Base-by-base conservation (phyloP, 2,797 vertebrate genomes). In the Hemibagrus guttatus region DNA sequence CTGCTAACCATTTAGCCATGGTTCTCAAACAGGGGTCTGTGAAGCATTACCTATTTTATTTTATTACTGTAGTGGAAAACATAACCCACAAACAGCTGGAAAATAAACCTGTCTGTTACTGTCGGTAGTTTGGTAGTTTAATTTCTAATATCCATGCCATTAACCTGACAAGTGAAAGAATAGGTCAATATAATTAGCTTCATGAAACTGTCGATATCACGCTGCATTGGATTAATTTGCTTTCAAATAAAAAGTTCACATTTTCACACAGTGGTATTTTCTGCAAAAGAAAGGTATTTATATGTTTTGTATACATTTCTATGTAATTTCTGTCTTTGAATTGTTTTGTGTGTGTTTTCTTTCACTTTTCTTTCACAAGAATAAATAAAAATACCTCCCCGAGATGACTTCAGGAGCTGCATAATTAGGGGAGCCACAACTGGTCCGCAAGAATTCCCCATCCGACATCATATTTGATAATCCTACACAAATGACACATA, bases 401-500 rank as follows among this genome's bases (percentile, higher is more conserved):
- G 98, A 99, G 93, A 99, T 99, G 90, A 99, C 98, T 95, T 99
- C 98, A 84, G 98, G 98, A 87, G 98, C 98, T 93, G 98, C 98
- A 88, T 99, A 99, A 94, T 99, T 99, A 88, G 98, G 98, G 91
- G 98, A 99, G 85, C 98, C 98, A 90, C 98, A 99, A 92, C 98
- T 99, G 69, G 98, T 99, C 93, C 98, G 96, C 93, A 99, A 94
- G 93, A 99, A 99, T 94, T 99, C 98, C 92, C 98, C 98, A 88
- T 99, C 98, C 86, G 98, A 99, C 98, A 99, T 99, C 98, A 99
- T 99, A 94, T 99, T 99, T 92, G 98, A 99, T 89, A 99, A 96
- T 93, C 98, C 98, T 99, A 79, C 19, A 75, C 19, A 63, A 83
- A 52, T 14, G n/a, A 84, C 39, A 64, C 4, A 46, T 28, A 46